phyloP scores from a whole-genome alignment of 2,797 vertebrate species.

The Lacerta agilis region DNA sequence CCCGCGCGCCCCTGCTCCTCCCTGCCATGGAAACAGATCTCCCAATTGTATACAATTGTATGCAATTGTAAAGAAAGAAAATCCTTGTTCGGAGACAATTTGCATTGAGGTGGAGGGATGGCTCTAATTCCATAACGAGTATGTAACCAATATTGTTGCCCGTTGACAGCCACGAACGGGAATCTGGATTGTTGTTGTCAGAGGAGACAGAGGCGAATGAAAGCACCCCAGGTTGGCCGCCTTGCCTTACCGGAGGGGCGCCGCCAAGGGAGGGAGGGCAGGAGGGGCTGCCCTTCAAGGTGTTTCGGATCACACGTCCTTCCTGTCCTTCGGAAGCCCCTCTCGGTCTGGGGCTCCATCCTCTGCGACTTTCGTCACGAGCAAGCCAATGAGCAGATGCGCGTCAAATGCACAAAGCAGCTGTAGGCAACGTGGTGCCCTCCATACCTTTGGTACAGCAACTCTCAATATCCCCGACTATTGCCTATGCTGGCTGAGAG shows the following conservation, averaged over 20 bases:
- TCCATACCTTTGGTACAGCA: too few relatives aligned
- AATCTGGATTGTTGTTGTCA: background rate
- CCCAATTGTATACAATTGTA: constrained; percentile 41
- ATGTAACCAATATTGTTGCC: constrained; percentile 19
- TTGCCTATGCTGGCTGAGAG: too few relatives aligned
- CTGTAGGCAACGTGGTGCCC: background rate
- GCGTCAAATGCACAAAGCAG: background rate
- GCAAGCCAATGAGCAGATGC: background rate
- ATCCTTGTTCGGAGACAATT: constrained; percentile 26
- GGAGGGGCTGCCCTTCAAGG: background rate
- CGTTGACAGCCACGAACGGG: constrained; percentile 40
- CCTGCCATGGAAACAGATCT: constrained; percentile 11
- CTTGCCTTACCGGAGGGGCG: background rate
- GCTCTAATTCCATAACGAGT: background rate
- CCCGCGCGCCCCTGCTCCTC: background rate
- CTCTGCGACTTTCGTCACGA: background rate
- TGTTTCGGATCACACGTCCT: too few relatives aligned
- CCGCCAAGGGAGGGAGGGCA: background rate
- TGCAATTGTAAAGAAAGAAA: constrained; percentile 41
- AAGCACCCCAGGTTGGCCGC: background rate
- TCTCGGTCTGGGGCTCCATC: background rate
- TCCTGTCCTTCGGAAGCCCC: background rate
- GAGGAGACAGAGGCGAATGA: constrained; percentile 59
- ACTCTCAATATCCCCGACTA: too few relatives aligned
- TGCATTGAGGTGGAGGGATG: constrained; percentile 3